Base-by-base conservation (phyloP, 1,140 invertebrate species). In the Sitodiplosis mosellana region DNA sequence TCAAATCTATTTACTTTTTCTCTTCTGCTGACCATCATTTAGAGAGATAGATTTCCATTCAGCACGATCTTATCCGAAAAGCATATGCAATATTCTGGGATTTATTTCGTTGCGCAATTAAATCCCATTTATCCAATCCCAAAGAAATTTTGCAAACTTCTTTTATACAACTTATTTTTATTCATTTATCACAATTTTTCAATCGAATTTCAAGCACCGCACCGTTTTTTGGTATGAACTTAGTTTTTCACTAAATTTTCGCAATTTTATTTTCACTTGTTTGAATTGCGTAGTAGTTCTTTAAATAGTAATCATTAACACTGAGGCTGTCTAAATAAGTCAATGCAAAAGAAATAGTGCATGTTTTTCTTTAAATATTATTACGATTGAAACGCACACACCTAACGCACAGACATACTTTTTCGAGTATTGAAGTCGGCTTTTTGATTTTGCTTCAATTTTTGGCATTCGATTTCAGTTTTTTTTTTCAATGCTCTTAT, bases 331-430 rank as follows among this genome's bases (percentile, higher is more conserved):
- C n/a, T n/a, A n/a, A n/a, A n/a, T n/a, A n/a, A n/a, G n/a, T n/a
- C 18, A 44, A 12, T 44, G 18, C 43, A 10, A 45, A 44, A 45
- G 17, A n/a, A n/a, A 36, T 19, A 36, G 22, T 49, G 33, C 43
- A 33, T 48, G 40, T 42, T 48, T 33, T 45, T 49, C 45, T 48
- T 18, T 49, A 36, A n/a, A 21, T 49, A 19, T 47, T 3, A 33
- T 47, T 21, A 33, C n/a, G 15, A 20, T 1, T 18, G 41, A 37
- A 40, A 47, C 27, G 27, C 27, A 27, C 27, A 27, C 27, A 27
- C 27, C 3, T 27, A 10, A 5, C 27, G 27, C 3, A 47, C 41
- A 40, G 21, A 47, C 36, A 47, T 40, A 22, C 40, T 47, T 47
- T 36, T 47, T 18, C 41, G 42, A 22, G 15, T 40, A 48, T 17